Evolutionary conservation across 2,113 vertebrate species (phyloP).

Genomic region (Balaenoptera acutorostrata): DNA sequence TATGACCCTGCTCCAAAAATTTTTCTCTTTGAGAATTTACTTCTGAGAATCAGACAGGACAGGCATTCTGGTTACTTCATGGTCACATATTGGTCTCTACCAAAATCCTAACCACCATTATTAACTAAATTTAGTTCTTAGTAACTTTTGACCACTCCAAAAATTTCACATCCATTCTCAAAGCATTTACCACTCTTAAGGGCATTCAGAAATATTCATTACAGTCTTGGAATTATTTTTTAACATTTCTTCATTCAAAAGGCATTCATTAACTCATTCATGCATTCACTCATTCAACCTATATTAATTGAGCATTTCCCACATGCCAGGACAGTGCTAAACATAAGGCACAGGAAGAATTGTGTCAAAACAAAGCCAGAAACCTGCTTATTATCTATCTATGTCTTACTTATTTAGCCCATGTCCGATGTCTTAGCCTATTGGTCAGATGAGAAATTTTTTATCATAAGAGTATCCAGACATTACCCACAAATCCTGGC

Average conservation of each 20-base stretch:
- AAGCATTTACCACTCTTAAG: background rate
- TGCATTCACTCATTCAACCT: background rate
- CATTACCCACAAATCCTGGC: background rate
- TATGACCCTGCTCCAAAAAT: background rate
- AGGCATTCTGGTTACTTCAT: background rate
- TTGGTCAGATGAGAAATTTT: background rate
- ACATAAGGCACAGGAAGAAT: background rate
- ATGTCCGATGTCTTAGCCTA: background rate
- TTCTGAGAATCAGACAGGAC: background rate
- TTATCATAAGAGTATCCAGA: background rate
- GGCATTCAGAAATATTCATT: background rate
- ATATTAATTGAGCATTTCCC: background rate
- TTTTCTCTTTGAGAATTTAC: background rate
- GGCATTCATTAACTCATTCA: background rate
- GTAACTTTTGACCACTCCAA: background rate
- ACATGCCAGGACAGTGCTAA: background rate
- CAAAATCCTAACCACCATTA: background rate
- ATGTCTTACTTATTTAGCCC: background rate
- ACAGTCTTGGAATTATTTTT: background rate
- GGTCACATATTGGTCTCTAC: background rate
- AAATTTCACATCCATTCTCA: background rate
- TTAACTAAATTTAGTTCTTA: background rate
- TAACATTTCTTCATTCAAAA: background rate
- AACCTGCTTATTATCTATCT: background rate
- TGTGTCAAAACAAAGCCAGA: background rate